Base-by-base conservation (phyloP, 53 echinoderm and acorn worm genomes). In the Echinometra lucunter region DNA sequence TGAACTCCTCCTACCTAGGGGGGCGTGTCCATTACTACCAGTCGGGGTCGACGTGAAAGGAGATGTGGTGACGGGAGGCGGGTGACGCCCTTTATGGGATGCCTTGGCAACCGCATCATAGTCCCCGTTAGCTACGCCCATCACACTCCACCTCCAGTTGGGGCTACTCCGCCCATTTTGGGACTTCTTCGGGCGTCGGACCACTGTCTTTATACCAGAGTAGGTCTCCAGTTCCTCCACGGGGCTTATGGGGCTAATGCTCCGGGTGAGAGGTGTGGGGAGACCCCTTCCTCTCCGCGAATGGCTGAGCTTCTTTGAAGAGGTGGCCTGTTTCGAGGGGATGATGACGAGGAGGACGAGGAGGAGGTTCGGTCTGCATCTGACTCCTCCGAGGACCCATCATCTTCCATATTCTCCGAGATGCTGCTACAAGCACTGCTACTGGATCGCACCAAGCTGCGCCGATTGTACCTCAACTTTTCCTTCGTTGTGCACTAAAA, bases 81-180 rank as follows among this genome's bases (percentile, higher is more conserved):
- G 92, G 45, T 91, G 91, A 44, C 63, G 58, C 57, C 92, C 63
- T 57, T 92, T 92, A 25, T 44, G 72, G 44, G 92, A 42, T 69
- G 92, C 72, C 92, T 63, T 92, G 92, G 75, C 37, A 34, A 92
- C 57, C 21, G 92, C 92, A 92, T 92, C 92, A 57, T 55, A 92
- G 57, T 92, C 92, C 35, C 92, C 92, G 30, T 45, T 78, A 7
- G 78, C 92, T 28, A 75, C 74, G 34, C 92, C 92, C 75, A 92
- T 92, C 32, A 92, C 92, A 38, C 92, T 92, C 92, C 92, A 92
- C 69, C 92, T 92, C 92, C 92, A 92, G 28, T 80, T 92, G 55
- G 92, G 92, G 47, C 92, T 92, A 72, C 44, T 74, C 2, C 75
- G 78, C 28, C 92, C 92, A 74, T 49, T 75, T 37, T 92, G 92